A percentile compares a stretch with the other conserved stretches of the same genome.
phyloP scores from a whole-genome alignment of 2,797 vertebrate genomes.

The Monodelphis domestica region DNA sequence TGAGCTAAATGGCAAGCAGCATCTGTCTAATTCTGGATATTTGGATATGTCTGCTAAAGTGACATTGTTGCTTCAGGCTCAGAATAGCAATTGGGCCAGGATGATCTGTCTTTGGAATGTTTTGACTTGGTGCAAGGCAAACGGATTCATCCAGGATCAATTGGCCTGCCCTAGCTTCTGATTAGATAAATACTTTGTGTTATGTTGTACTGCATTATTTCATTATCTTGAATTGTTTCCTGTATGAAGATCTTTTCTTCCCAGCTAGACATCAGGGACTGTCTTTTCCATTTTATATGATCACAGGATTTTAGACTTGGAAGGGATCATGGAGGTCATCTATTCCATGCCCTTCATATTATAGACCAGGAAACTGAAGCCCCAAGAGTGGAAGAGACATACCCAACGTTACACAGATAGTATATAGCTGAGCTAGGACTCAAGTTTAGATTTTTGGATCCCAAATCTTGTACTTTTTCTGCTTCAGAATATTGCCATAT shows the following conservation, averaged over 20 bases:
- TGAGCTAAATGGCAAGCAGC: background rate
- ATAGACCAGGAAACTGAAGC: constrained; percentile 56
- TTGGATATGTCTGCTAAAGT: background rate
- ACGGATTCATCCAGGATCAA: background rate
- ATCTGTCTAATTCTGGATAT: background rate
- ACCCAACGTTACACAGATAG: constrained; percentile 38
- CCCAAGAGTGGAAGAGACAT: constrained; percentile 28
- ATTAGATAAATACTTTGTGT: background rate
- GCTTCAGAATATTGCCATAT: background rate
- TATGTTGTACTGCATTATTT: background rate
- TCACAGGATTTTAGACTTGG: background rate
- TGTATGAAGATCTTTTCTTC: background rate
- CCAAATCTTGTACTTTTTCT: constrained; percentile 47
- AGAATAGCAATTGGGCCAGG: background rate
- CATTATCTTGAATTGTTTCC: background rate
- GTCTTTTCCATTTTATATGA: background rate
- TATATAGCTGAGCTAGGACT: background rate
- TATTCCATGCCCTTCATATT: constrained; percentile 39
- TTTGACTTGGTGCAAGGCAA: background rate
- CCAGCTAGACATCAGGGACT: background rate
- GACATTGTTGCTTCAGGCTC: background rate
- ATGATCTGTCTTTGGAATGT: background rate
- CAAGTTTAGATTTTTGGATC: background rate
- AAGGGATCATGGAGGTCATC: background rate
- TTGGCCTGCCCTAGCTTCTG: background rate